These are phyloP conservation scores for Athrips mouffetella DNA, from an alignment of 2,888 invertebrate genomes.

Conservation along the genomic window DNA sequence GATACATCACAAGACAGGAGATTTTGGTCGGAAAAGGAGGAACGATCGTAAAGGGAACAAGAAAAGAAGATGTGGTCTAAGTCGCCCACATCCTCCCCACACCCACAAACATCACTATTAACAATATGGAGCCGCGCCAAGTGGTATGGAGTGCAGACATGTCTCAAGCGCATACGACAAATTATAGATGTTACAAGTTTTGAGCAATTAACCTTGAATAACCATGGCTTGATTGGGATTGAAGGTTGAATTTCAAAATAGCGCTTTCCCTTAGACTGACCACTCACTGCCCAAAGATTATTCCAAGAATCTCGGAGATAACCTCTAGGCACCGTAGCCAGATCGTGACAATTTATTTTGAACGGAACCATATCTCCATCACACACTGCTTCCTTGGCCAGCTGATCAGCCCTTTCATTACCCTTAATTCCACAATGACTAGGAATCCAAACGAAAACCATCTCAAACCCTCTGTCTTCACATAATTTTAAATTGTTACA, in stretches of 20 bases:
- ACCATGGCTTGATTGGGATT: constrained; percentile 12
- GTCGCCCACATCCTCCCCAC: not conserved
- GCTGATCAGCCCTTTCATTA: not conserved
- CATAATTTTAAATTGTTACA: not conserved
- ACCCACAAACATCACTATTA: not conserved
- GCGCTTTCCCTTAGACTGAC: not conserved
- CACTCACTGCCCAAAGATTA: not conserved
- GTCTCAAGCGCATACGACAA: not conserved
- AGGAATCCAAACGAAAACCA: constrained; percentile 4
- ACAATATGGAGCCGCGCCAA: not conserved
- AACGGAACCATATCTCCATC: not conserved
- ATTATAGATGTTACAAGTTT: not conserved
- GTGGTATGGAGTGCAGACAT: not conserved
- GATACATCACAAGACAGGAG: too few relatives aligned
- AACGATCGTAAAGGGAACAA: too few relatives aligned
- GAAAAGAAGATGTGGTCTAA: too few relatives aligned
- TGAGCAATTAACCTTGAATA: not conserved
- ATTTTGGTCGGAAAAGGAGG: too few relatives aligned
- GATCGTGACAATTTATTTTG: not conserved
- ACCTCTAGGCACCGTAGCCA: not conserved
- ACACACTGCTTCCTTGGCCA: not conserved
- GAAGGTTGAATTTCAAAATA: not conserved
- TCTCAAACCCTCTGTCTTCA: not conserved
- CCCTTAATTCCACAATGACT: not conserved
- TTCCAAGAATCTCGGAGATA: not conserved